Conservation (phyloP, 1,140 invertebrate genomes). For the Vanessa atalanta region DNA sequence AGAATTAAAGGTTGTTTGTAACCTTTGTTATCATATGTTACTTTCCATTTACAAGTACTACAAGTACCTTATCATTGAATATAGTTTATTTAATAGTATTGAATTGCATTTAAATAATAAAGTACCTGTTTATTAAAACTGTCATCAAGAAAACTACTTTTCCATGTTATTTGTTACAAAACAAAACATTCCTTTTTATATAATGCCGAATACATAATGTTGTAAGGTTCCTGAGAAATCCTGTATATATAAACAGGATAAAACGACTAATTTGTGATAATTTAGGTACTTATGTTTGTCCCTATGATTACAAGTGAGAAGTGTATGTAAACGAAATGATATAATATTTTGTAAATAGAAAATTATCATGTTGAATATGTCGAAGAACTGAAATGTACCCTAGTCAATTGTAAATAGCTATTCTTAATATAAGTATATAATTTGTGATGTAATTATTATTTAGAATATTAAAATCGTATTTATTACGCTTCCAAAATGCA, state of each 20-base stretch:
- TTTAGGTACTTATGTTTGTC: constrained; percentile 71
- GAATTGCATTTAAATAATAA: constrained; percentile 47
- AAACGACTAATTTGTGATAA: constrained; percentile 72
- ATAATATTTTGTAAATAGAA: constrained; percentile 58
- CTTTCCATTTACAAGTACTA: constrained; percentile 47
- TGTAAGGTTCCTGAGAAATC: constrained; percentile 66
- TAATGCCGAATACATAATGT: constrained; percentile 46
- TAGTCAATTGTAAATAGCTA: constrained; percentile 79
- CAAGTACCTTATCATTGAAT: constrained; percentile 51
- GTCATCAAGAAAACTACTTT: constrained; percentile 37
- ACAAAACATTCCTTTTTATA: constrained; percentile 61
- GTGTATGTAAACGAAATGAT: constrained; percentile 46
- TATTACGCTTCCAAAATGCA: constrained; percentile 79
- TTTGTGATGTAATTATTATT: constrained; percentile 79
- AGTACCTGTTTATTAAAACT: constrained; percentile 54
- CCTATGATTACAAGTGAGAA: constrained; percentile 53
- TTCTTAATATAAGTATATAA: constrained; percentile 69
- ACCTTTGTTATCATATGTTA: constrained; percentile 31
- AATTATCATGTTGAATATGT: constrained; percentile 49
- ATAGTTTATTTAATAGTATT: constrained; percentile 43
- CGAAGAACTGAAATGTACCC: constrained; percentile 79
- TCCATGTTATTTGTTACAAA: constrained; percentile 32
- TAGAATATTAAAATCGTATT: constrained; percentile 77
- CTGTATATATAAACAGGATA: constrained; percentile 36
- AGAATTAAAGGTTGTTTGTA: constrained; percentile 24